Percentiles rank a stretch among this genome's conserved stretches.
These are phyloP conservation scores for Pachydiplax longipennis DNA, from an alignment of 2,888 invertebrate species.

Conservation along the genomic window DNA sequence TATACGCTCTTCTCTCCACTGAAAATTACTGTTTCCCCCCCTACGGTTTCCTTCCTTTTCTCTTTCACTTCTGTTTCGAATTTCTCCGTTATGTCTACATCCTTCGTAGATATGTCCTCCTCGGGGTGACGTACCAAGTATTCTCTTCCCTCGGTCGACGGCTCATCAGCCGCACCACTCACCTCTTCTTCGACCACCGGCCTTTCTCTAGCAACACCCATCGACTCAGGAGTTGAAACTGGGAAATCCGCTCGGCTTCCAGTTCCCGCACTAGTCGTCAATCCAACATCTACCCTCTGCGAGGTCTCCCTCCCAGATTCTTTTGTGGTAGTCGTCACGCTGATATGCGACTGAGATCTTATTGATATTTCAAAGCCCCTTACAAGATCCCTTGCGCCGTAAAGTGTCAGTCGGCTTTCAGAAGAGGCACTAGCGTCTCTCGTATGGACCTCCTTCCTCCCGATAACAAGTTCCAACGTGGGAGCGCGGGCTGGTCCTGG, in stretches of 20 bases:
- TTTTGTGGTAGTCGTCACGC: constrained; percentile 61
- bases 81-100: constrained; percentile 22
- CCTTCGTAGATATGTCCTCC: neutral
- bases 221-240: constrained; percentile 2
- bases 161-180: constrained; percentile 52
- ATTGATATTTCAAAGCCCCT: constrained; percentile 61
- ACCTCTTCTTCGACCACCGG: neutral
- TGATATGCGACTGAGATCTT: constrained; percentile 64
- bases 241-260: constrained; percentile 49
- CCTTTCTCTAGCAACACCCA: neutral
- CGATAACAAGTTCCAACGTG: constrained; percentile 63
- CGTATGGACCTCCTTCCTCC: constrained; percentile 64
- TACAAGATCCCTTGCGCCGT: constrained; percentile 62
- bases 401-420: constrained; percentile 64
- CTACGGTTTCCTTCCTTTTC: constrained; percentile 56
- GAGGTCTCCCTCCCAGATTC: constrained; percentile 61
- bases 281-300: constrained; percentile 61
- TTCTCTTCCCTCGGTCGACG: constrained; percentile 47
- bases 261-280: constrained; percentile 60
- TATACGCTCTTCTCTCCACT: constrained; percentile 63
- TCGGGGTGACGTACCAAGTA: constrained; percentile 58
- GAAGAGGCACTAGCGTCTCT: constrained; percentile 63
- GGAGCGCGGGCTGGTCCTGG: constrained; percentile 54
- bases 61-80: constrained; percentile 46
- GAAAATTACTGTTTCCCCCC: constrained; percentile 64